A percentile compares a stretch with the other conserved stretches of the same genome.
These are phyloP conservation scores for Crossaster papposus DNA, from an alignment of 53 echinoderm and acorn worm species.

Conservation along the genomic window DNA sequence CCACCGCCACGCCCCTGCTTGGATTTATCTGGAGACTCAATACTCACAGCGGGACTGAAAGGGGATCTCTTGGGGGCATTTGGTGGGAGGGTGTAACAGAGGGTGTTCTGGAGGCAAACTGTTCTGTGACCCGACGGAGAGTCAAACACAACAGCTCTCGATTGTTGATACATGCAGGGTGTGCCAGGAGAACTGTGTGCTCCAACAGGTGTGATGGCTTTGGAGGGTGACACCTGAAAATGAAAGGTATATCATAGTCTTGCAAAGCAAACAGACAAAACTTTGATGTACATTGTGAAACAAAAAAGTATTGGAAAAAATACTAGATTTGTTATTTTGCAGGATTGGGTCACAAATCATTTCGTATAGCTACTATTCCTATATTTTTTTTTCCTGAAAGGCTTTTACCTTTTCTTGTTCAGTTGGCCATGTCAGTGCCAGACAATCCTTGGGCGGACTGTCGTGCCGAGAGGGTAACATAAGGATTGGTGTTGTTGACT, in stretches of 20 bases:
- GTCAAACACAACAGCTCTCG: constrained; percentile 48
- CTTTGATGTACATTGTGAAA: too few relatives aligned
- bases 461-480: constrained; percentile 59
- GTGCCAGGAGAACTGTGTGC: constrained; percentile 16
- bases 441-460: constrained; percentile 49
- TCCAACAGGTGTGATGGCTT: background rate
- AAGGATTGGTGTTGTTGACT: constrained; percentile 58
- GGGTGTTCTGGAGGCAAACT: constrained; percentile 40
- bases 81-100: constrained; percentile 29
- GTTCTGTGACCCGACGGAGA: constrained; percentile 59
- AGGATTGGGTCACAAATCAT: too few relatives aligned
- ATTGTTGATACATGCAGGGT: constrained; percentile 14
- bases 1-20: background rate
- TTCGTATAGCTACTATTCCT: background rate
- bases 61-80: constrained; percentile 16
- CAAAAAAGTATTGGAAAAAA: too few relatives aligned
- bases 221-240: background rate
- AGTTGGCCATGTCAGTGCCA: constrained; percentile 70
- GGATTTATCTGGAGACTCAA: background rate
- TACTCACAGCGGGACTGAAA: background rate
- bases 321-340: too few relatives aligned
- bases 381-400: background rate
- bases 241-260: background rate
- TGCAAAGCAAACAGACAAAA: too few relatives aligned
- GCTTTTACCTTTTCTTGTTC: background rate